Evolutionary conservation across 2,113 vertebrate species (phyloP), one percentile per base, ranked within the genome.

Genomic region (Protobothrops mucrosquamatus): DNA sequence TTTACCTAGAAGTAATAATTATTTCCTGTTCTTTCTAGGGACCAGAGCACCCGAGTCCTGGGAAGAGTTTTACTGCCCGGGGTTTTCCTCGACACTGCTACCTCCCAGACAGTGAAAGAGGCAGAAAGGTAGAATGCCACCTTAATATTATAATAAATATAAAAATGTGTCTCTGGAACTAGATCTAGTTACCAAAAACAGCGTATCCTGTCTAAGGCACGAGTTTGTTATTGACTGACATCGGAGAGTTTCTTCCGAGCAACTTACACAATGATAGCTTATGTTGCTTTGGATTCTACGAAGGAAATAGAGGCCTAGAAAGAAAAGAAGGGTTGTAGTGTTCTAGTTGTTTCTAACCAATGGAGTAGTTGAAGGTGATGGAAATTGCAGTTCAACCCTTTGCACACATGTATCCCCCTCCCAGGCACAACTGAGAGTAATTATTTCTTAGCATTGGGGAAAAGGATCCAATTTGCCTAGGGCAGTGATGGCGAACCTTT

Each of bases 11-110:
- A 81, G 20, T 22, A 81, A 81, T 22, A 22, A 81, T 43, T 23
- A 43, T 26, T 26, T 46, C 26, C 90, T 64, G 3, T 52, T 90
- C 29, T 92, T 90, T 64, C 85, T 96, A 99, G 99, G 99, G 99
- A 87, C 98, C 98, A 26, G 99, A 99, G 94, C 99, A 99, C 93
- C 98, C 99, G 0, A 99, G 99, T 95, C 98, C 98, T 0, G 98
- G 98, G 91, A 99, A 99, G 96, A 98, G 98, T 92, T 99, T 98
- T 97, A 99, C 99, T 0, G 98, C 99, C 95, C 98, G 99, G 20
- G 99, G 99, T 92, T 99, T 99, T 90, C 99, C 99, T 1, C 97
- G 99, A 94, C 99, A 99, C 94, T 99, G 99, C 95, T 99, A 99
- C 98, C 98, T 99, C 96, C 99, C 99, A 0, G 99, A 99, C 97